A percentile compares a stretch with the other conserved stretches of the same genome.
These are phyloP conservation scores for Excalfactoria chinensis DNA, from an alignment of 2,113 vertebrate genomes.

Conservation along the genomic window DNA sequence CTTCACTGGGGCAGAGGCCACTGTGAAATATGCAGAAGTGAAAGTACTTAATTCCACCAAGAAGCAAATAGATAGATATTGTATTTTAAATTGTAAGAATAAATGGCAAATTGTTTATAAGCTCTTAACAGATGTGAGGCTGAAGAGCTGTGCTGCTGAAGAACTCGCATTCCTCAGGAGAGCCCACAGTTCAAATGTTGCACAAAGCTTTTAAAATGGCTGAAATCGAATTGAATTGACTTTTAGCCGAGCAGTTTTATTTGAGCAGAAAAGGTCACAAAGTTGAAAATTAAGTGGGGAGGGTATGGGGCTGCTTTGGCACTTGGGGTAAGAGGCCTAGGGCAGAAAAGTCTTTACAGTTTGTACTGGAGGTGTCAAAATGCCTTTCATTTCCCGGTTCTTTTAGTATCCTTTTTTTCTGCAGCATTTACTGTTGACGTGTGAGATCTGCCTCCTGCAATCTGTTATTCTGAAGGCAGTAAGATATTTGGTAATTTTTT, in stretches of 20 bases:
- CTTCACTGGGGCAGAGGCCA: not conserved
- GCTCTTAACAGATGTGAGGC: not conserved
- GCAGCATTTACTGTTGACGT: not conserved
- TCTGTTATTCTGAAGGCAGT: not conserved
- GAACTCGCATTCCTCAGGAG: not conserved
- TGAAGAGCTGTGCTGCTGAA: not conserved
- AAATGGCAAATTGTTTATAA: slow-evolving; percentile 12
- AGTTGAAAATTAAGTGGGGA: not conserved
- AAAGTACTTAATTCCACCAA: not conserved
- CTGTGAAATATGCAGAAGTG: not conserved
- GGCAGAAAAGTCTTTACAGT: not conserved
- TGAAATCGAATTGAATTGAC: not conserved
- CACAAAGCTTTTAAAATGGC: slow-evolving; percentile 17
- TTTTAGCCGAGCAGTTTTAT: not conserved
- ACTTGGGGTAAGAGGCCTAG: not conserved
- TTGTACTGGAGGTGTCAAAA: not conserved
- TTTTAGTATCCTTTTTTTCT: not conserved
- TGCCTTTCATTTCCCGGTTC: not conserved
- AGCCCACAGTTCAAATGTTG: not conserved
- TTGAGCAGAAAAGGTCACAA: not conserved
- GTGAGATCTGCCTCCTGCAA: not conserved
- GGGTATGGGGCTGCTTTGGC: not conserved
- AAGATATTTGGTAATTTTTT: not conserved
- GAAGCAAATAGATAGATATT: not conserved
- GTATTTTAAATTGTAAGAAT: not conserved